Evolutionary conservation across 2,888 invertebrate genomes (phyloP).

Genomic region (Teinopalpus imperialis): DNA sequence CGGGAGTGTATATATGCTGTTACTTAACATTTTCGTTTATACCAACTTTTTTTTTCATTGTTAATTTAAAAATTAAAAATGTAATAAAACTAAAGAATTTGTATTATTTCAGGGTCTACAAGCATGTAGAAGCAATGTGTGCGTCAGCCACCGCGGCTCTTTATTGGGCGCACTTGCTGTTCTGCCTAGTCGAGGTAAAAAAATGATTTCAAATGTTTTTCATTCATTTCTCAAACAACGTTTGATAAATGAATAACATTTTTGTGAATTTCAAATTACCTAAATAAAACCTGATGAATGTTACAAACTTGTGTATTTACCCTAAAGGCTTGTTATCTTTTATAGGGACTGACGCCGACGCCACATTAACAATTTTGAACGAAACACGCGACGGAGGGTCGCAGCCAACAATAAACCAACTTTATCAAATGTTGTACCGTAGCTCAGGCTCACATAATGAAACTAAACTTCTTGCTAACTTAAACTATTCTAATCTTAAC

Average conservation of each 20-base stretch:
- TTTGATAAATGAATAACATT: too few relatives aligned
- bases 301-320: background rate
- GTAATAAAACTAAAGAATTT: too few relatives aligned
- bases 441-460: conserved; percentile 49
- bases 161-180: conserved; percentile 69
- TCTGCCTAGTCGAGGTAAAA: conserved; percentile 67
- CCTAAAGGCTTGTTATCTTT: conserved; percentile 25
- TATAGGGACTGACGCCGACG: conserved; percentile 67
- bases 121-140: conserved; percentile 71
- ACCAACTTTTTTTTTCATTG: too few relatives aligned
- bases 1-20: too few relatives aligned
- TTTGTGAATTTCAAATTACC: too few relatives aligned
- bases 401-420: conserved; percentile 64
- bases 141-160: conserved; percentile 74
- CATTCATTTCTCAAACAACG: too few relatives aligned
- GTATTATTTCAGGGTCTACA: conserved; percentile 26
- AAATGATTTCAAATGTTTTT: too few relatives aligned
- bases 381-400: conserved; percentile 44
- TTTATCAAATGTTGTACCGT: conserved; percentile 70
- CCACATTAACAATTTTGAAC: conserved; percentile 48
- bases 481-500: conserved; percentile 52
- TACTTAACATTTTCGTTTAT: too few relatives aligned
- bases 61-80: too few relatives aligned
- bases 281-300: too few relatives aligned
- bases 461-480: conserved; percentile 44